phyloP scores from a whole-genome alignment of 2,797 vertebrate species.

The Sebastes steindachneri region DNA sequence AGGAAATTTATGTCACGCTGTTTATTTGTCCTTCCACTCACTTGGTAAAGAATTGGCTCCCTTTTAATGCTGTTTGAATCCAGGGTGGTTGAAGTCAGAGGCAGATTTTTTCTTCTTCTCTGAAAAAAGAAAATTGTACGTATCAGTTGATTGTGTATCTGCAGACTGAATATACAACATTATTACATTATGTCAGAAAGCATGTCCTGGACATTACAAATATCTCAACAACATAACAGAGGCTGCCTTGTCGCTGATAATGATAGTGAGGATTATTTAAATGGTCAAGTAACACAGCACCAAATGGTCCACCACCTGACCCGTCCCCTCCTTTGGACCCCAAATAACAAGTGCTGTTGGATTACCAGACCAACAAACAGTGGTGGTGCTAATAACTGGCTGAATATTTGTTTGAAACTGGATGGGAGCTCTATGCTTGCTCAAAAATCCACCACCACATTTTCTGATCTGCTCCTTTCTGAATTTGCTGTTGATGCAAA shows the following conservation, averaged over 20 bases:
- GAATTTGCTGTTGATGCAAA: not conserved
- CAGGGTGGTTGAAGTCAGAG: constrained; percentile 16
- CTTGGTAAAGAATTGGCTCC: constrained; percentile 65
- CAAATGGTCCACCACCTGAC: not conserved
- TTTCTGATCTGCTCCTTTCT: not conserved
- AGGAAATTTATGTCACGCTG: constrained; percentile 75
- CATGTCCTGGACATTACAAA: not conserved
- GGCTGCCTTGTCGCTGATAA: not conserved
- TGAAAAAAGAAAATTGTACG: not conserved
- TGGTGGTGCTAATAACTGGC: not conserved
- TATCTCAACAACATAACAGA: not conserved
- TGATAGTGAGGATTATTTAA: not conserved
- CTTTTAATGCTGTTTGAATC: constrained; percentile 57
- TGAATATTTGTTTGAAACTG: not conserved
- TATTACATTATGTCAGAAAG: not conserved
- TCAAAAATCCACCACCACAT: not conserved
- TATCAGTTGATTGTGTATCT: constrained; percentile 1
- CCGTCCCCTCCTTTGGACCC: not conserved
- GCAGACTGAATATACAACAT: not conserved
- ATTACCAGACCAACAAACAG: not conserved
- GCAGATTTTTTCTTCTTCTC: constrained; percentile 29
- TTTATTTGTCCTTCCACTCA: constrained; percentile 77
- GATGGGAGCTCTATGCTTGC: not conserved
- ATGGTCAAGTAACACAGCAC: not conserved
- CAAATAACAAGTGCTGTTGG: not conserved